Conservation (phyloP, 1,140 invertebrate species). For the Dendrolimus punctatus region DNA sequence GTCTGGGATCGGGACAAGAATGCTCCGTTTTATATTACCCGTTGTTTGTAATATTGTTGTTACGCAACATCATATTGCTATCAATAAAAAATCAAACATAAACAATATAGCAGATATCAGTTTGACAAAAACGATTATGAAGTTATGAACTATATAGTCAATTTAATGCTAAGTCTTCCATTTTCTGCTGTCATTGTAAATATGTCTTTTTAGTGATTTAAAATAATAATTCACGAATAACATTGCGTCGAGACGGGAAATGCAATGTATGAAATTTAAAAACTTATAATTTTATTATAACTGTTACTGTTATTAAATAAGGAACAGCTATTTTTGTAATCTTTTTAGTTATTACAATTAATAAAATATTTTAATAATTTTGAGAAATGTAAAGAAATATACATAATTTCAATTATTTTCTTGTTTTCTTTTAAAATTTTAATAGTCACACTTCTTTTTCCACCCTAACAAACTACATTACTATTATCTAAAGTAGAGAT, state of each 20-base stretch:
- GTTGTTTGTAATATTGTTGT: too few relatives aligned
- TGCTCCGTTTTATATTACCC: too few relatives aligned
- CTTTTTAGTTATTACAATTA: conserved; percentile 32
- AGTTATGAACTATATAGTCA: conserved; percentile 19
- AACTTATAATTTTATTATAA: conserved; percentile 13
- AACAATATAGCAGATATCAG: too few relatives aligned
- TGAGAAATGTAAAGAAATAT: conserved; percentile 51
- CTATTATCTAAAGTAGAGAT: neutral
- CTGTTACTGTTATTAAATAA: conserved; percentile 22
- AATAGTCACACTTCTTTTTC: neutral
- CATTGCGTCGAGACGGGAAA: conserved; percentile 7
- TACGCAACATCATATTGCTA: too few relatives aligned
- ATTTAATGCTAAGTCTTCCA: conserved; percentile 43
- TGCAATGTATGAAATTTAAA: conserved; percentile 18
- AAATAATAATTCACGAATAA: conserved; percentile 10
- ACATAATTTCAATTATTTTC: conserved; percentile 44
- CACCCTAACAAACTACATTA: neutral
- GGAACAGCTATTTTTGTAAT: conserved; percentile 62
- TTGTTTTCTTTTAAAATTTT: conserved; percentile 11
- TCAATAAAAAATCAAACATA: too few relatives aligned
- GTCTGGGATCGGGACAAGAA: too few relatives aligned
- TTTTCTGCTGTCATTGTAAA: conserved; percentile 40
- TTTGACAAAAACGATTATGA: too few relatives aligned
- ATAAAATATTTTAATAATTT: conserved; percentile 44
- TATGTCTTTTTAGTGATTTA: conserved; percentile 27